Base-by-base conservation (phyloP, 2,113 vertebrate species). In the Otus sunia region DNA sequence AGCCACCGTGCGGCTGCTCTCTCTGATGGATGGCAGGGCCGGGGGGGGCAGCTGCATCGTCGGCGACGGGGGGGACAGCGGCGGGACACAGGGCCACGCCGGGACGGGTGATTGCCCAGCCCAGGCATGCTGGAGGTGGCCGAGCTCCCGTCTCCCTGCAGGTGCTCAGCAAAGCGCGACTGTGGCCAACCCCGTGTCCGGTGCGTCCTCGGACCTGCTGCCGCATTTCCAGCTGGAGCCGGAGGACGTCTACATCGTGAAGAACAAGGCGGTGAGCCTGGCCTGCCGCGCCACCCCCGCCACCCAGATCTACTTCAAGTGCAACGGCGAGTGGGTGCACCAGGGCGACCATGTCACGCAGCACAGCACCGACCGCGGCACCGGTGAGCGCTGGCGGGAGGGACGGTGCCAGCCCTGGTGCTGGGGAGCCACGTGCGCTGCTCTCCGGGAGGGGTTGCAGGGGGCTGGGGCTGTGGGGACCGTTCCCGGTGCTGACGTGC, bases 281-380 rank as follows among this genome's bases (percentile, higher is more conserved):
- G 98, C 98, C 88, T 99, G 99, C 98, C 99, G 99, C 67, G 99
- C 99, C 43, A 98, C 98, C 11, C 99, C 99, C 0, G 99, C 99
- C 97, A 99, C 99, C 1, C 99, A 99, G 98, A 99, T 99, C 98
- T 99, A 99, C 98, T 99, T 99, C 98, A 99, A 99, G 97, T 99
- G 99, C 98, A 99, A 99, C 4, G 99, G 99, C 45, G 99, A 99
- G 96, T 99, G 99, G 99, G 99, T 99, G 39, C 99, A 99, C 95
- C 99, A 99, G 95, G 98, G 98, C 5, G 99, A 99, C 97, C 99
- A 99, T 32, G 53, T 98, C 81, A 99, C 99, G 0, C 99, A 99
- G 95, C 98, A 98, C 69, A 99, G 98, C 50, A 98, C 98, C 0
- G 99, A 99, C 34, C 98, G 97, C 2, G 92, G 98, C 94, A 99